Percentiles rank a stretch among this genome's conserved stretches.
Conservation (phyloP, 2,888 invertebrate species). For the Philereme transversata region DNA sequence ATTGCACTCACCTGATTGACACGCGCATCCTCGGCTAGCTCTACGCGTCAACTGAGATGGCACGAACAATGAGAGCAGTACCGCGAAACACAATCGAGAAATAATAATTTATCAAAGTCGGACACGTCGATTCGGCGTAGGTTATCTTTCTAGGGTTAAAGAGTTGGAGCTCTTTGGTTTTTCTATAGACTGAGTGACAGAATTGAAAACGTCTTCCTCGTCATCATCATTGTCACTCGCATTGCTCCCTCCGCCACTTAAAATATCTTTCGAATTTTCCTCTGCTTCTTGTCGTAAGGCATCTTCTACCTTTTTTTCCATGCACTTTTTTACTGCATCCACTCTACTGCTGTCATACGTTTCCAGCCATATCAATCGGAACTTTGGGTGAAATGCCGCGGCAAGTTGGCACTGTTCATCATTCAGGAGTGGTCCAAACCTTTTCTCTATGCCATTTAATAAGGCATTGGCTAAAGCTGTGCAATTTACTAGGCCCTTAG, state of each 20-base stretch:
- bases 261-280: slow-evolving; percentile 27
- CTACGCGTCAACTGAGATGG: too few species aligned
- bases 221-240: slow-evolving; percentile 36
- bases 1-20: too few species aligned
- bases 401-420: slow-evolving; percentile 40
- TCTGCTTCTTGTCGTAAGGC: too few species aligned
- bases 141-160: too few species aligned
- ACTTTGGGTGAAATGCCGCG: slow-evolving; percentile 40
- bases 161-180: slow-evolving; percentile 19
- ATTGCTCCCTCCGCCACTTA: slow-evolving; percentile 37
- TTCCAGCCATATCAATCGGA: too few species aligned
- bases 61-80: too few species aligned
- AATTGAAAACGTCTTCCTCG: slow-evolving; percentile 38
- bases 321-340: slow-evolving; percentile 37
- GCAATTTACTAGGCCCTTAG: slow-evolving; percentile 1
- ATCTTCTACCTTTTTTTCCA: slow-evolving; percentile 41
- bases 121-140: too few species aligned
- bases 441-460: slow-evolving; percentile 29
- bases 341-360: slow-evolving; percentile 38
- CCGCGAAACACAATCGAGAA: too few species aligned
- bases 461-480: slow-evolving; percentile 35
- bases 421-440: slow-evolving; percentile 35
- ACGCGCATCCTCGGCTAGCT: too few species aligned
- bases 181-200: slow-evolving; percentile 36
- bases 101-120: too few species aligned